Conservation (phyloP, 2,113 vertebrate species). For the Athene noctua region DNA sequence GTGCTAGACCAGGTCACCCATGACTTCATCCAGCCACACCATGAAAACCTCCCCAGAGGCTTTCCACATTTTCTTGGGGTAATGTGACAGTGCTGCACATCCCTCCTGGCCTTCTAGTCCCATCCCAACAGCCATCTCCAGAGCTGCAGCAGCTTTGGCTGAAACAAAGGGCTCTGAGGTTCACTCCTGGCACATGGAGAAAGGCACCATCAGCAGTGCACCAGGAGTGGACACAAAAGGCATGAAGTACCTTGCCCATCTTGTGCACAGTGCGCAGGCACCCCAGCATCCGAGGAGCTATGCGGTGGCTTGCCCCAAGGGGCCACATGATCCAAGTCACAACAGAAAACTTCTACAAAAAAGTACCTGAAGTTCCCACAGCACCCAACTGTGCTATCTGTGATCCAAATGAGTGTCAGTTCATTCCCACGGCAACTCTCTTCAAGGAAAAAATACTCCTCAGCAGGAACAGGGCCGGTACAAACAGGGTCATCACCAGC, state of each 20-base stretch:
- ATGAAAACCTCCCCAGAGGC: background rate
- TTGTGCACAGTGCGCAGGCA: rapidly evolving
- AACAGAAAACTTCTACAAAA: background rate
- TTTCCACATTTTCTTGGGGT: background rate
- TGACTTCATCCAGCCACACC: background rate
- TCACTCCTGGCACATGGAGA: background rate
- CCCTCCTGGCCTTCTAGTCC: background rate
- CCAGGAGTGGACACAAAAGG: background rate
- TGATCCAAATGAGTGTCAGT: background rate
- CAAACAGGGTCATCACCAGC: background rate
- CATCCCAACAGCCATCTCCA: background rate
- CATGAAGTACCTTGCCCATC: background rate
- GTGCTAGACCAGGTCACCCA: background rate
- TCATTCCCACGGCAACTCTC: background rate
- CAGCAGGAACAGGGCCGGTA: background rate
- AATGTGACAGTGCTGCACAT: background rate
- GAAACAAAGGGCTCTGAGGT: background rate
- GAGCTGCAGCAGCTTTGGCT: background rate
- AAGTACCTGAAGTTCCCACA: background rate
- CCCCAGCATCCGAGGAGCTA: background rate
- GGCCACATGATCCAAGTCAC: background rate
- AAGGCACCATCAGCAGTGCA: background rate
- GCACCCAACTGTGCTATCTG: background rate
- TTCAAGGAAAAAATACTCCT: background rate
- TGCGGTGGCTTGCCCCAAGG: background rate